Evolutionary conservation across 2,113 vertebrate species (phyloP), one percentile per base, ranked within the genome.

Genomic region (Indicator maculatus): DNA sequence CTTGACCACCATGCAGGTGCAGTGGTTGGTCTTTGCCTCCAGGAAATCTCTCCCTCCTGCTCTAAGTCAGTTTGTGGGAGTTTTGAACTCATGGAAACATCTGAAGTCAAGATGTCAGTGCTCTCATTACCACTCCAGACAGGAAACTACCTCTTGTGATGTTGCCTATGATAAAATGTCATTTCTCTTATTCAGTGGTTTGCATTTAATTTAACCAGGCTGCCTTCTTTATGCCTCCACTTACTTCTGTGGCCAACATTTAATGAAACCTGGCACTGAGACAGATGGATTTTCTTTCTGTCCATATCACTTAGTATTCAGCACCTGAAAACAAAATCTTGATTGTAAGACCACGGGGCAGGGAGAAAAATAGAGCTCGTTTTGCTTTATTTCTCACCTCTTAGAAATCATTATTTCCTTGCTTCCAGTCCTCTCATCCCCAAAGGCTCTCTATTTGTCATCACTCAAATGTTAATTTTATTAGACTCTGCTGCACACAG

Each of bases 381-480:
- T 96, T 71, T 61, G 8, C 4, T 82, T 91, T 80, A 83, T 89
- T 91, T 93, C 67, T 89, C 71, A 74, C 20, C 28, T 86, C 47
- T 52, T 79, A 71, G 56, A 85, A 94, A 85, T 66, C 23, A 38
- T 44, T 83, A 28, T 87, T 94, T 72, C 12, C 18, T 82, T 84
- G 8, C 66, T 93, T 77, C 82, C 41, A 80, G 41, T 60, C 41
- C 16, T 88, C 26, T 86, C 38, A 59, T 77, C 31, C 91, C 89
- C 64, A 77, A 85, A 74, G 94, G 87, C 50, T 70, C n/a, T 73
- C 33, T 85, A 55, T 82, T 91, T 95, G 84, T 85, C 65, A 74
- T 86, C 31, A 88, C 52, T 93, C 78, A 86, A 89, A 95, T 89
- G 60, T 47, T 93, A 92, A 96, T 95, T 92, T 93, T 85, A 80